These are phyloP conservation scores for Agelas oroides DNA, from an alignment of 37 sponge, comb jelly and placozoan species.

Conservation along the genomic window DNA sequence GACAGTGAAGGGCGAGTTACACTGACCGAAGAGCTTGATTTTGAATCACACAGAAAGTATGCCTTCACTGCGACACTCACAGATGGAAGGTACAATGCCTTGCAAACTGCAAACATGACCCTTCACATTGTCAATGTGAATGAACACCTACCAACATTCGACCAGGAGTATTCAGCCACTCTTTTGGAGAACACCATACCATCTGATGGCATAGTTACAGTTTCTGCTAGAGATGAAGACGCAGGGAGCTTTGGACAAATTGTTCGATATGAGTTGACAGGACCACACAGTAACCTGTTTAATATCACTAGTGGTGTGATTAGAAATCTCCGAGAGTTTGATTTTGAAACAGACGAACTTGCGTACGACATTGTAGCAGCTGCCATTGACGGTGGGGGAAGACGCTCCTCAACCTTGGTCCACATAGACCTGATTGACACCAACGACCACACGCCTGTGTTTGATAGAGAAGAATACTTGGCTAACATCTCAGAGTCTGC, in stretches of 20 bases:
- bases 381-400: slow-evolving; percentile 73
- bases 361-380: slow-evolving; percentile 25
- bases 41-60: slow-evolving; percentile 24
- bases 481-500: slow-evolving; percentile 43
- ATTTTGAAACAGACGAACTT: slow-evolving; percentile 59
- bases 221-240: slow-evolving; percentile 48
- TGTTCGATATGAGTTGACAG: slow-evolving; percentile 23
- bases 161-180: slow-evolving; percentile 11
- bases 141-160: slow-evolving; percentile 41
- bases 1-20: slow-evolving; percentile 14
- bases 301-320: slow-evolving; percentile 43
- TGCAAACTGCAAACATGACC: slow-evolving; percentile 21
- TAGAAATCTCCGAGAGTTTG: slow-evolving; percentile 35
- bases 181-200: slow-evolving; percentile 48
- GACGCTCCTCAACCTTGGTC: slow-evolving; percentile 32
- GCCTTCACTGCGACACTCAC: slow-evolving; percentile 32
- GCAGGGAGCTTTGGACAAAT: slow-evolving; percentile 54
- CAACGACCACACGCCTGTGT: slow-evolving; percentile 67
- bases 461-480: slow-evolving; percentile 12
- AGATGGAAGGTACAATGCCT: slow-evolving; percentile 57
- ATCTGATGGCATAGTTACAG: slow-evolving; percentile 17
- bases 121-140: slow-evolving; percentile 64
- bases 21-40: slow-evolving; percentile 36
- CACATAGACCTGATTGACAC: slow-evolving; percentile 44
- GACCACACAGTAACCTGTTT: slow-evolving; percentile 24